phyloP scores from a whole-genome alignment of 2,888 invertebrate species.

The Drosophila seclusa region DNA sequence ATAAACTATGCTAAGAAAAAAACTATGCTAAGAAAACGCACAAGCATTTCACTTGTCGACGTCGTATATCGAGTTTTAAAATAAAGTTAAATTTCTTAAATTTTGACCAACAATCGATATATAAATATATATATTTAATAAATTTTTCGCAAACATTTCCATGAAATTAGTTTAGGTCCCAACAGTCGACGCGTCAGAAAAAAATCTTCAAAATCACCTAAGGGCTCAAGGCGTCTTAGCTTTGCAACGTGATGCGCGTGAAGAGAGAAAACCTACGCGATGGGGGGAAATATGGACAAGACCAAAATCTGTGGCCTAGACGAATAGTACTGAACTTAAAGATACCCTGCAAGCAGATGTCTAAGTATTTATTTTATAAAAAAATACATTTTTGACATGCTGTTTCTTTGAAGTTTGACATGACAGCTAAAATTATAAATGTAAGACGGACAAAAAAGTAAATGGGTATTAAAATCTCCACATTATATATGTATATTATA shows the following conservation, averaged over 20 bases:
- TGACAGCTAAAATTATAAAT: neutral
- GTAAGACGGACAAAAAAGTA: neutral
- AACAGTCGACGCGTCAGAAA: conserved; percentile 26
- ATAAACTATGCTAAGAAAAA: neutral
- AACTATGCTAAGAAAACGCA: neutral
- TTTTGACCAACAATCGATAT: neutral
- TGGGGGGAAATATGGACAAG: conserved; percentile 6
- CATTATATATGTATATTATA: conserved; percentile 49
- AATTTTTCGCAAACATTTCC: conserved; percentile 17
- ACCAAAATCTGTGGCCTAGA: neutral
- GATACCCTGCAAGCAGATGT: neutral
- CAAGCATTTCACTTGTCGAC: neutral
- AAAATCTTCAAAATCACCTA: conserved; percentile 51
- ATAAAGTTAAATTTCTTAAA: conserved; percentile 1
- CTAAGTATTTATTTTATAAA: neutral
- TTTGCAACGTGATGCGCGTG: conserved; percentile 41
- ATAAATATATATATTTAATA: conserved; percentile 12
- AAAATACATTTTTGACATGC: neutral
- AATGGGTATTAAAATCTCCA: neutral
- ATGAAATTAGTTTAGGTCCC: conserved; percentile 48
- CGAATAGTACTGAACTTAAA: neutral
- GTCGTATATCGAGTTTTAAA: neutral
- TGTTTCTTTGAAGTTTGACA: neutral
- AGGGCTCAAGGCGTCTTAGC: conserved; percentile 48
- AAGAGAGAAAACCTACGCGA: neutral